Evolutionary conservation across 2,888 invertebrate species (phyloP).

Genomic region (Pherbina coryleti): DNA sequence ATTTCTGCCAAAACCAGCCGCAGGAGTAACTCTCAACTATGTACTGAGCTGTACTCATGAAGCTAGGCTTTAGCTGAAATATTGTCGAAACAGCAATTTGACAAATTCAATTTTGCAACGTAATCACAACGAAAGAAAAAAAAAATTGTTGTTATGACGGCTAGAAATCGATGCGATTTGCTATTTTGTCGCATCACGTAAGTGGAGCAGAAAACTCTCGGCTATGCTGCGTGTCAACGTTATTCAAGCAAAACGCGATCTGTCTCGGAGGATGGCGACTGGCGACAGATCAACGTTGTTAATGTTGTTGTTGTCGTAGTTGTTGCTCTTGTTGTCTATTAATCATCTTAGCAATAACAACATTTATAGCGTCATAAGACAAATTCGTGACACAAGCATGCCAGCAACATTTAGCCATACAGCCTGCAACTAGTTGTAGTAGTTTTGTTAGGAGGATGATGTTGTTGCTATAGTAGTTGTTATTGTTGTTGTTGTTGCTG

Average conservation of each 20-base stretch:
- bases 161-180: constrained; percentile 6
- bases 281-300: constrained; percentile 1
- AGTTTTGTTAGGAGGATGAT: neutral
- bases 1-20: no score
- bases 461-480: neutral
- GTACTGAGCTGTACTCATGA: no score
- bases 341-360: constrained; percentile 33
- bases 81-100: no score
- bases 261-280: constrained; percentile 19
- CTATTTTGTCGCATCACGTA: constrained; percentile 4
- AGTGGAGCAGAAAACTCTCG: constrained; percentile 35
- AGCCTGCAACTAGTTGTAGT: neutral
- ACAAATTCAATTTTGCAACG: no score
- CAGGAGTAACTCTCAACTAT: no score
- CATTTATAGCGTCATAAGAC: constrained; percentile 33
- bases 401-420: constrained; percentile 25
- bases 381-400: constrained; percentile 38
- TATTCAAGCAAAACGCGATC: constrained; percentile 32
- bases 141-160: constrained; percentile 17
- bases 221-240: constrained; percentile 13
- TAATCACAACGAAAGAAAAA: no score
- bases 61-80: no score
- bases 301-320: constrained; percentile 15
- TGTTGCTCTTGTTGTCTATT: constrained; percentile 24
- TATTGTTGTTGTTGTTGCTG: constrained; percentile 6